Base-by-base conservation (phyloP, 2,797 vertebrate genomes). In the Phataginus tetradactyla region DNA sequence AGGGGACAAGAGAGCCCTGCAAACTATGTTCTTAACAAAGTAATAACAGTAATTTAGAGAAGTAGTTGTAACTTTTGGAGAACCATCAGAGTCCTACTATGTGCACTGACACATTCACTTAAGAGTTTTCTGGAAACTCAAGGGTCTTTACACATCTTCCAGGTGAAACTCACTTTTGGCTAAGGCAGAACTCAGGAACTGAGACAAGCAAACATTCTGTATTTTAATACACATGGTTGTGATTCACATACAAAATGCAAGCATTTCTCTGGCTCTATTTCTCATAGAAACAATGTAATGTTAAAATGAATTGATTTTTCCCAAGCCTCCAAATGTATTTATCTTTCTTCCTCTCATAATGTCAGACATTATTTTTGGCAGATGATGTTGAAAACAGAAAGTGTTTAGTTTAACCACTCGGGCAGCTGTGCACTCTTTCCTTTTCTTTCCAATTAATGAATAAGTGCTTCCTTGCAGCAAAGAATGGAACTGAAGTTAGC, bases 391-490 rank as follows among this genome's bases (percentile, higher is more conserved):
- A 93, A 86, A 98, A 91, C 25, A 66, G 85, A 78, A 63, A 87
- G 71, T 96, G 59, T 95, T 93, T 78, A 55, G 42, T 92, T 92
- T 95, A 94, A 97, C 49, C 51, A 79, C 18, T 39, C 2, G 85
- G 17, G 5, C 93, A 95, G 91, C 96, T 98, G 92, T 83, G 83
- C 21, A 25, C 59, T 96, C 89, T 95, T 86, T 94, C 64, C 25
- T 74, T 97, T 78, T 39, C 45, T 93, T 96, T 97, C 69, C 96
- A 96, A 18, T 85, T 97, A 94, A 84, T 93, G 49, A 87, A 96
- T 88, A 94, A 87, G 63, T 0, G 12, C 45, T 97, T 97, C 39
- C 85, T 95, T 95, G 72, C 45, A 95, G 94, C 57, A 69, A 95
- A 97, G 59, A 78, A 90, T 29, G 80, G 86, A 63, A 92, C 34